Evolutionary conservation across 1,140 invertebrate species (phyloP).

Genomic region (Drosophila repleta): DNA sequence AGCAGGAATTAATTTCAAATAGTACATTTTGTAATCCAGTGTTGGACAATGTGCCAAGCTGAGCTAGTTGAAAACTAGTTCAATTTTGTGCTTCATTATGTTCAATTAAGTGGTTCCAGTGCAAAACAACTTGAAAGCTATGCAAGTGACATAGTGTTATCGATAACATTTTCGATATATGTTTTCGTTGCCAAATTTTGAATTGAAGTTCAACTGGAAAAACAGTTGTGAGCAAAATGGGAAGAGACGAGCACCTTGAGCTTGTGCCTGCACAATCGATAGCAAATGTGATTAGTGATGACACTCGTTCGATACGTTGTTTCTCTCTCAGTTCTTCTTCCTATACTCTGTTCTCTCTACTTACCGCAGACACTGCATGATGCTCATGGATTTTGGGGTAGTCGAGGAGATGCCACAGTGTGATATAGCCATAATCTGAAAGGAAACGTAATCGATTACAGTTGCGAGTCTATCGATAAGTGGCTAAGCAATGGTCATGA

Average conservation of each 20-base stretch:
- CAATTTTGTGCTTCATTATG: constrained; percentile 15
- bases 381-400: constrained; percentile 85
- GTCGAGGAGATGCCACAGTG: constrained; percentile 86
- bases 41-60: constrained; percentile 24
- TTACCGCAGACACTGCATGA: constrained; percentile 89
- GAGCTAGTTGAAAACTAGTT: constrained; percentile 24
- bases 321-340: no score
- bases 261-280: constrained; percentile 1
- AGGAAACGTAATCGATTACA: constrained; percentile 6
- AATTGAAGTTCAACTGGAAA: constrained; percentile 38
- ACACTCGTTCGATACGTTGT: no score
- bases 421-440: constrained; percentile 87
- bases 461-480: not conserved
- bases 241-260: not conserved
- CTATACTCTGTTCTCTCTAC: constrained; percentile 9
- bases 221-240: constrained; percentile 25
- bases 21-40: constrained; percentile 37
- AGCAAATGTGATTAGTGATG: constrained; percentile 1
- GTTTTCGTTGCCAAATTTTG: constrained; percentile 22
- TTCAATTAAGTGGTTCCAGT: constrained; percentile 6
- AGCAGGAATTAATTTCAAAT: not conserved
- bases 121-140: not conserved
- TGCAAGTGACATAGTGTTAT: not conserved
- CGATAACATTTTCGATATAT: constrained; percentile 5
- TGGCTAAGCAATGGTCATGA: constrained; percentile 25